Evolutionary conservation across 2,113 vertebrate genomes (phyloP).

Genomic region (Pan troglodytes): DNA sequence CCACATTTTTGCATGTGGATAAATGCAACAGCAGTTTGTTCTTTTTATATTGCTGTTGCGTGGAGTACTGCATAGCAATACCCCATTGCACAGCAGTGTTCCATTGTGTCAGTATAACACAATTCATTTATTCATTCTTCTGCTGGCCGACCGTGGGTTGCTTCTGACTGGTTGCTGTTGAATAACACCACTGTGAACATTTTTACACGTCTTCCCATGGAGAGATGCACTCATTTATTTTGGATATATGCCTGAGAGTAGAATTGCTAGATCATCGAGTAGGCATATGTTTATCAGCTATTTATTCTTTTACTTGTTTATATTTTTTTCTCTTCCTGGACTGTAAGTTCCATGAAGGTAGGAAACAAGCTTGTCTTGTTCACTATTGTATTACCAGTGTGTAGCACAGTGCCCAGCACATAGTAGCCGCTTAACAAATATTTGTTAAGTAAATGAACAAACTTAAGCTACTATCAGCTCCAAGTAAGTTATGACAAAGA

Average conservation of each 20-base stretch:
- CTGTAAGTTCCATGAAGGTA: background rate
- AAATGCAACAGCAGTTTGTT: background rate
- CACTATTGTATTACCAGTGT: background rate
- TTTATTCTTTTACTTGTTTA: background rate
- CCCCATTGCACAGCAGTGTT: background rate
- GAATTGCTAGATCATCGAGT: background rate
- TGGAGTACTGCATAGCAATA: no score
- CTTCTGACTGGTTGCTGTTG: background rate
- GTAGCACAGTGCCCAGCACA: background rate
- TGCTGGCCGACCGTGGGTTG: background rate
- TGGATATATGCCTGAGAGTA: background rate
- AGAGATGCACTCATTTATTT: background rate
- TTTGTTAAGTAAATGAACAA: constrained; percentile 17
- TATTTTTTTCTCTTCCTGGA: background rate
- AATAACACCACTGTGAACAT: background rate
- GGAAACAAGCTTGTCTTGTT: background rate
- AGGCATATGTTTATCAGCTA: background rate
- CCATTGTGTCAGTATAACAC: background rate
- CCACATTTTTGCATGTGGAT: background rate
- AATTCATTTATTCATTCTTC: background rate
- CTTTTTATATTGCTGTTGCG: background rate
- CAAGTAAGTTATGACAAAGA: background rate
- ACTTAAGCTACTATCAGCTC: background rate
- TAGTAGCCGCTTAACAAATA: background rate
- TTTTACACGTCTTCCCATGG: background rate